These are phyloP conservation scores for Caenorhabditis auriculariae DNA, from an alignment of 2,888 invertebrate genomes.

Conservation along the genomic window DNA sequence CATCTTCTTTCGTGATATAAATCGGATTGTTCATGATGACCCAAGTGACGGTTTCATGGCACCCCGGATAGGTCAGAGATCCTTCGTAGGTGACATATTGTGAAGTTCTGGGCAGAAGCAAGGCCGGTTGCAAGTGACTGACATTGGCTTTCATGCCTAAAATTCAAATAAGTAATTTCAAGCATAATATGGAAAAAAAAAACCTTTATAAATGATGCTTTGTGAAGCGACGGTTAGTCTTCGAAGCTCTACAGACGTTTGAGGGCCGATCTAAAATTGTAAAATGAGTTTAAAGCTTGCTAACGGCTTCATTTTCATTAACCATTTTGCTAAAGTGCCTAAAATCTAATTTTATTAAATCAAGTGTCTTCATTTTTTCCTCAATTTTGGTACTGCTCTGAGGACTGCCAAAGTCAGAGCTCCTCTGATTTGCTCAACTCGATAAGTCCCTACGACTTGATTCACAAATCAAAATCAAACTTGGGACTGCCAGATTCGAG, in stretches of 20 bases:
- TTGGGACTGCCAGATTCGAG: too few relatives aligned
- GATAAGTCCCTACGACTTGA: too few relatives aligned
- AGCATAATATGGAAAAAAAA: too few relatives aligned
- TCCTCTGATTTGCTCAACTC: too few relatives aligned
- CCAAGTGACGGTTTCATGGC: slow-evolving; percentile 99
- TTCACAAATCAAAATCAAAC: too few relatives aligned
- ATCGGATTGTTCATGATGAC: slow-evolving; percentile 95
- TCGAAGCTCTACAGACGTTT: slow-evolving; percentile 86
- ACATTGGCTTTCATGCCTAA: slow-evolving; percentile 82
- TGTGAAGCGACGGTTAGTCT: slow-evolving; percentile 88
- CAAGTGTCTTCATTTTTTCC: too few relatives aligned
- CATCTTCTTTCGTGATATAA: slow-evolving; percentile 93
- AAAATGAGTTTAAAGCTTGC: not conserved
- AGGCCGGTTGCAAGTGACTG: slow-evolving; percentile 81
- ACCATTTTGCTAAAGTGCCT: not conserved
- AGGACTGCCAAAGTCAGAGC: too few relatives aligned
- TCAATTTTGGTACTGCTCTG: too few relatives aligned
- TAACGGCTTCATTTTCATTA: not conserved
- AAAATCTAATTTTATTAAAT: not conserved
- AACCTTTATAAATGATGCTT: slow-evolving; percentile 78
- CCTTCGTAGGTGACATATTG: slow-evolving; percentile 83
- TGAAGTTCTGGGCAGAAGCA: slow-evolving; percentile 84
- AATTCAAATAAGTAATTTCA: too few relatives aligned
- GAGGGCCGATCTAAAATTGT: slow-evolving; percentile 81
- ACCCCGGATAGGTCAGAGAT: slow-evolving; percentile 68